A percentile compares a stretch with the other conserved stretches of the same genome.
Conservation (phyloP, 2,113 vertebrate genomes). For the Blennius ocellaris region DNA sequence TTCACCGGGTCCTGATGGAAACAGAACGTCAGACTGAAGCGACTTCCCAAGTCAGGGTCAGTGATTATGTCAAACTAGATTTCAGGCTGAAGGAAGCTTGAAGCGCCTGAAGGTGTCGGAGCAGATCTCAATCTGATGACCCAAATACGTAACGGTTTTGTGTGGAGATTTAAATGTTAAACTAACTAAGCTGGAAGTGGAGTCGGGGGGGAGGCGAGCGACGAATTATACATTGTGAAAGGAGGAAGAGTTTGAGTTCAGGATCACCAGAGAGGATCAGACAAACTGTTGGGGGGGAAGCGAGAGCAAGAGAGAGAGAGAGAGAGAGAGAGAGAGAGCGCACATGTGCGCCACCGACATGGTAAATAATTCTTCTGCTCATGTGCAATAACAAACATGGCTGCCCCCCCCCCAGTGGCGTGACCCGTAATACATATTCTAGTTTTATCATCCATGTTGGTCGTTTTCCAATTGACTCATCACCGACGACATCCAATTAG, state of each 20-base stretch:
- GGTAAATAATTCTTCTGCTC: too few relatives aligned
- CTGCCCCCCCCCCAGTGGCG: too few relatives aligned
- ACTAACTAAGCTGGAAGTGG: slow-evolving; percentile 50
- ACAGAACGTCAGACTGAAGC: neutral
- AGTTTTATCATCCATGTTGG: too few relatives aligned
- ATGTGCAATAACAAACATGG: too few relatives aligned
- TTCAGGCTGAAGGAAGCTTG: slow-evolving; percentile 5
- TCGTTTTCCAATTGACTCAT: too few relatives aligned
- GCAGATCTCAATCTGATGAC: slow-evolving; percentile 55
- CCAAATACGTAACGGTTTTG: slow-evolving; percentile 34
- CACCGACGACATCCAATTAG: too few relatives aligned
- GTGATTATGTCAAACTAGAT: slow-evolving; percentile 25
- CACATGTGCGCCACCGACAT: too few relatives aligned
- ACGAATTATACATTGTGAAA: slow-evolving; percentile 6
- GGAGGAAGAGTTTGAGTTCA: neutral
- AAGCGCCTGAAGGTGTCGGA: slow-evolving; percentile 44
- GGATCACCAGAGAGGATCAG: slow-evolving; percentile 8
- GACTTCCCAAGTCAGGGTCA: neutral
- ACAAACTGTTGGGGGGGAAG: too few relatives aligned
- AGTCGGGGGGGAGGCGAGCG: neutral
- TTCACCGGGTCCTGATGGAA: neutral
- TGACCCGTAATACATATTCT: too few relatives aligned
- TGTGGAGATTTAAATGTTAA: slow-evolving; percentile 47
- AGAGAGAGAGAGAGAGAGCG: too few relatives aligned
- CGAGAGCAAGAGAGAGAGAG: too few relatives aligned